Evolutionary conservation across 2,797 vertebrate species (phyloP), one percentile per base, ranked within the genome.

Genomic region (Glossophaga mutica): DNA sequence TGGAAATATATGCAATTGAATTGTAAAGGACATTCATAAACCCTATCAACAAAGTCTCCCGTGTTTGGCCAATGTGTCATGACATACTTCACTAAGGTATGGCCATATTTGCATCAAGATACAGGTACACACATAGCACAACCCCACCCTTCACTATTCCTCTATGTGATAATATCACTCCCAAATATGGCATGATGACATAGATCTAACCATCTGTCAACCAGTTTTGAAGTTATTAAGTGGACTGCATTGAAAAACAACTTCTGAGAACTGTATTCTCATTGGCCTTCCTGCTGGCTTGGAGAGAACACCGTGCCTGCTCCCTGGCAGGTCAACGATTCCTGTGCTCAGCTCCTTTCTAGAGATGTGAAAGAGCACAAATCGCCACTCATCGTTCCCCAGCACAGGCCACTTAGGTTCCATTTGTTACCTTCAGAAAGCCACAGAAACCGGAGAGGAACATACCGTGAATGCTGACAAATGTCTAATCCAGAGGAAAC

Each of bases 311-410:
- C 98, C 96, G 96, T 97, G 97, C 98, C 98, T 98, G 98, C 98
- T 99, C 98, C 98, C 98, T 99, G 99, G 99, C 99, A 99, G 99
- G 99, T 99, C 99, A 99, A 99, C 99, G 99, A 99, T 98, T 99
- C 98, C 97, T 97, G 90, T 89, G 96, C 87, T 98, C 97, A 97
- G 98, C 96, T 96, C 92, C 98, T 98, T 97, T 97, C 98, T 97
- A 95, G 76, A 96, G 97, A 98, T 97, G 97, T 96, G 98, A 98
- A 98, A 98, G 98, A 97, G 98, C 95, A 97, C 98, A 99, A 99
- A 99, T 99, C 98, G 93, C 98, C 97, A 98, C 98, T 99, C 99
- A 99, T 99, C 98, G 98, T 98, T 99, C 98, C 98, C 91, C 97
- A 97, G 97, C 73, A 79, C 95, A 98, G 98, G 96, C 98, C 98